Percentiles rank a stretch among this genome's conserved stretches.
These are phyloP conservation scores for Zhuqinia jingwanae DNA, from an alignment of 2,888 invertebrate species.

Conservation along the genomic window DNA sequence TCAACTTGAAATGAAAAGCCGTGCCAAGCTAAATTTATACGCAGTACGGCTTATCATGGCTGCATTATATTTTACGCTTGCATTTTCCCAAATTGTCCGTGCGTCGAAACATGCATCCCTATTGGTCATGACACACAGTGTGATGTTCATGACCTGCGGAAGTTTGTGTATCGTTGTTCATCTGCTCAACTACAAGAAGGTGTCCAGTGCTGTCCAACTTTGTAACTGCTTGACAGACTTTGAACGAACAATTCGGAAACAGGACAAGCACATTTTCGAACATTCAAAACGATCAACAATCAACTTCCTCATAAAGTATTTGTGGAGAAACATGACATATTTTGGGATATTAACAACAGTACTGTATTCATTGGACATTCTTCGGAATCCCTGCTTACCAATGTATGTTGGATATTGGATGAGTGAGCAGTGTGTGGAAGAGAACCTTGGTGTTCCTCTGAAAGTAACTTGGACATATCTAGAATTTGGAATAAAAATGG, in stretches of 20 bases:
- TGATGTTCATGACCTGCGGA: neutral
- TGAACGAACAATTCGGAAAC: neutral
- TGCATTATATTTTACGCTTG: too few relatives aligned
- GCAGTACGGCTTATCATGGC: too few relatives aligned
- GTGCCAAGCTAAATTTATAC: too few relatives aligned
- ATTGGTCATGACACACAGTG: constrained; percentile 31
- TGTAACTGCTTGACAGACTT: constrained; percentile 19
- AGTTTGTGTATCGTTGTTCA: neutral
- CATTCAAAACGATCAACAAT: too few relatives aligned
- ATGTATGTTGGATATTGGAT: constrained; percentile 41
- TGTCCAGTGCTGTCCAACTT: neutral
- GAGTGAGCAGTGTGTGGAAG: neutral
- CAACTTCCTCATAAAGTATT: neutral
- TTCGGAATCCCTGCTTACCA: constrained; percentile 50
- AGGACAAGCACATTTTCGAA: neutral
- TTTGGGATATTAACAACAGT: neutral
- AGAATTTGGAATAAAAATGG: constrained; percentile 17
- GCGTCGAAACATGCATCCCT: neutral
- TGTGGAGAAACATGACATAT: neutral
- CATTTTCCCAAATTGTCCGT: too few relatives aligned
- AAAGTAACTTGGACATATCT: neutral
- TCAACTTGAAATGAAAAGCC: too few relatives aligned
- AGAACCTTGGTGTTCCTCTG: neutral
- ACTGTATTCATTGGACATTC: constrained; percentile 14
- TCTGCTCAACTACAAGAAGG: neutral